Percentiles rank a stretch among this genome's conserved stretches.
These are phyloP conservation scores for Virgularia gustaviana DNA, from an alignment of 92 coral and sea anemone genomes.

Conservation along the genomic window DNA sequence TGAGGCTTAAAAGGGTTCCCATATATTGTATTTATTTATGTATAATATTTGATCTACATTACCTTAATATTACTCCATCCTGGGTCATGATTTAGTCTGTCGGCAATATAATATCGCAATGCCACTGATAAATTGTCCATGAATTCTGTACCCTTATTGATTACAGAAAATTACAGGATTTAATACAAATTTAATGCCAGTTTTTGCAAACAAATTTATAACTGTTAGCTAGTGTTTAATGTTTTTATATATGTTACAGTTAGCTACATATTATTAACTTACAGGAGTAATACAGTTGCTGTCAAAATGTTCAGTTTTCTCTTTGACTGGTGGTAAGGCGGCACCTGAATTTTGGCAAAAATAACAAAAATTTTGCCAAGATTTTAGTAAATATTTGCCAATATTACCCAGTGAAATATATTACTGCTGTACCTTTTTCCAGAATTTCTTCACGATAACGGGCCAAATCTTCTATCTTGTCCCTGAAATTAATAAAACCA, in stretches of 20 bases:
- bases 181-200: background rate
- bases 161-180: background rate
- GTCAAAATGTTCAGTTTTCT: conserved; percentile 97
- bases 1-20: too few relatives aligned
- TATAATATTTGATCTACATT: too few relatives aligned
- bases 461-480: conserved; percentile 75
- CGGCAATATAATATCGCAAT: conserved; percentile 86
- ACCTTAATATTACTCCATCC: conserved; percentile 97
- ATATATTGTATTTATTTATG: too few relatives aligned
- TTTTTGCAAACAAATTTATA: too few relatives aligned
- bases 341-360: conserved; percentile 56
- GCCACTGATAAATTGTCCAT: conserved; percentile 89
- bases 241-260: too few relatives aligned
- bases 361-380: background rate
- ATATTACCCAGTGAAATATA: background rate
- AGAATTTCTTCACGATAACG: conserved; percentile 68
- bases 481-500: conserved; percentile 57
- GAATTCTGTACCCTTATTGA: conserved; percentile 99
- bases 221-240: too few relatives aligned
- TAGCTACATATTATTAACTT: too few relatives aligned
- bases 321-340: conserved; percentile 81
- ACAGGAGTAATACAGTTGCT: conserved; percentile 99
- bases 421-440: conserved; percentile 60
- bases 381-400: background rate
- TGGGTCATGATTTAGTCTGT: conserved; percentile 88